Conservation (phyloP, 2,888 invertebrate genomes). For the Hyles lineata region DNA sequence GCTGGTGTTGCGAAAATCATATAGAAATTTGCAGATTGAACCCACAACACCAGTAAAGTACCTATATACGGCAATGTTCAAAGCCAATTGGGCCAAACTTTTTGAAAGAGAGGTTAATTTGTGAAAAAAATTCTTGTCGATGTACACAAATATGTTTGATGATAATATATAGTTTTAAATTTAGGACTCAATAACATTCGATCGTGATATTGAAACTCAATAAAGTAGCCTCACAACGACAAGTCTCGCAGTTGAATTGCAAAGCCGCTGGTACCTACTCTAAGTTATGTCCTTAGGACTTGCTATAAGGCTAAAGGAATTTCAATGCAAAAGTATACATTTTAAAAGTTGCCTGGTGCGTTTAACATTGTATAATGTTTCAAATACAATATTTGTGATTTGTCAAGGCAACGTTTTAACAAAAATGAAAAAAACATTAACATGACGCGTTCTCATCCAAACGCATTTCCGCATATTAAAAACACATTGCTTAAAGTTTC, state of each 20-base stretch:
- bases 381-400: not conserved
- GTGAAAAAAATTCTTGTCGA: not conserved
- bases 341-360: conserved; percentile 9
- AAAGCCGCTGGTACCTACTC: not conserved
- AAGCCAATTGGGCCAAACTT: not conserved
- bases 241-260: conserved; percentile 8
- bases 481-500: not conserved
- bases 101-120: not conserved
- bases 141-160: not conserved
- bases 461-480: not conserved
- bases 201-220: conserved; percentile 15
- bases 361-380: conserved; percentile 14
- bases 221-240: not conserved
- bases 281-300: not conserved
- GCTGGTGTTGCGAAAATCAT: conserved; percentile 41
- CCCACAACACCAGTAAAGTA: not conserved
- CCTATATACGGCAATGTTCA: not conserved
- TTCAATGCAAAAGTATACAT: conserved; percentile 5
- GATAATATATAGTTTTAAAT: not conserved
- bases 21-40: conserved; percentile 41
- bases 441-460: not conserved
- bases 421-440: not conserved
- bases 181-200: conserved; percentile 3
- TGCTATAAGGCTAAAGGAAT: conserved; percentile 10
- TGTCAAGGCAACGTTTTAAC: not conserved